These are phyloP conservation scores for Microdon myrmicae DNA, from an alignment of 2,888 invertebrate species.

Conservation along the genomic window DNA sequence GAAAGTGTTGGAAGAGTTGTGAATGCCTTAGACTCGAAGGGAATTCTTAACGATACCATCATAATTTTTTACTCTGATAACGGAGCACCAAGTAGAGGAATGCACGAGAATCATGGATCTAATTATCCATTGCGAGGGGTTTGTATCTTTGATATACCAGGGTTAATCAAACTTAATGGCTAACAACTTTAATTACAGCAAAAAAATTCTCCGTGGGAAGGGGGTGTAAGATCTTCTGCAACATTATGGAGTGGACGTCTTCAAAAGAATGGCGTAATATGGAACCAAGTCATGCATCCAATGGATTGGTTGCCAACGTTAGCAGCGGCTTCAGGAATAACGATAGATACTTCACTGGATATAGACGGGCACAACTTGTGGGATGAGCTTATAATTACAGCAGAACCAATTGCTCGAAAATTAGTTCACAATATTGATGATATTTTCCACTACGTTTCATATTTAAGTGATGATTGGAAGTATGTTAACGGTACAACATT, in stretches of 20 bases:
- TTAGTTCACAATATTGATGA: conserved; percentile 77
- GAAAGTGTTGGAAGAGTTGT: conserved; percentile 84
- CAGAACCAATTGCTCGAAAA: conserved; percentile 66
- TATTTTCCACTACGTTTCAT: conserved; percentile 62
- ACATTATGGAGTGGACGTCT: conserved; percentile 78
- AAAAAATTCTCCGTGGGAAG: conserved; percentile 87
- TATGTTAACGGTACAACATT: conserved; percentile 54
- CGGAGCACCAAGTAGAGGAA: conserved; percentile 80
- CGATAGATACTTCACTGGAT: conserved; percentile 56
- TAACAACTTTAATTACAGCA: conserved; percentile 65
- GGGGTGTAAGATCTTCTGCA: conserved; percentile 81
- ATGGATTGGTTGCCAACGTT: conserved; percentile 85
- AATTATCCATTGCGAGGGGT: conserved; percentile 84
- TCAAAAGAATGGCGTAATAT: conserved; percentile 69
- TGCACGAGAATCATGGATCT: conserved; percentile 77
- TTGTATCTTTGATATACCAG: no score
- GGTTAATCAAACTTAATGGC: neutral
- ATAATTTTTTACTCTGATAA: conserved; percentile 90
- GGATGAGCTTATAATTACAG: conserved; percentile 71
- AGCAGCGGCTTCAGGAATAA: conserved; percentile 64
- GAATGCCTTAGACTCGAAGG: conserved; percentile 72
- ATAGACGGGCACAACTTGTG: conserved; percentile 78
- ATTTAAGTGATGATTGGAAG: conserved; percentile 53
- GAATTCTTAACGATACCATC: conserved; percentile 83
- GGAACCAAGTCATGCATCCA: conserved; percentile 78